Base-by-base conservation (phyloP, 2,797 vertebrate species). In the Psittacula derbiana region DNA sequence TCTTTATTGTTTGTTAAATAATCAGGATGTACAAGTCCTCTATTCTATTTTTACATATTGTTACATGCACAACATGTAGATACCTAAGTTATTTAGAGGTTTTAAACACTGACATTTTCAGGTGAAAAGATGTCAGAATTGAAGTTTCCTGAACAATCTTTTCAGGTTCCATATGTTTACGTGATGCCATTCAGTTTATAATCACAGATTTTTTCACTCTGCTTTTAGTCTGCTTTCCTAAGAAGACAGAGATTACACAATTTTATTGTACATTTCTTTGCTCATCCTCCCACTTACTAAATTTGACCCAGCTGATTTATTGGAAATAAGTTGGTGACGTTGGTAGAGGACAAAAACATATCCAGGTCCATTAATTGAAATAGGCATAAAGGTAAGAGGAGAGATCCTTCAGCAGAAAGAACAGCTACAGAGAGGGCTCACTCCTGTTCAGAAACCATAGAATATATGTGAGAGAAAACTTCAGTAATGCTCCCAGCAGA, bases 61-160 rank as follows among this genome's bases (percentile, higher is more conserved):
- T 40, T 80, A 41, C 10, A 13, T 6, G 11, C 6, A n/a, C 2
- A 0, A 41, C 16, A 46, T 38, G 4, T 30, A 72, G 6, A 7
- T 33, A 47, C 3, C 3, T 3, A 18, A 25, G 18, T 14, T 47
- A 73, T 46, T 65, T n/a, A 62, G 7, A 27, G 8, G 0, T 30
- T 88, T 78, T 73, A 80, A 75, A 47, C 8, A n/a, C 16, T 67
- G n/a, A 33, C 11, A 40, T 85, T 33, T 47, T 82, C 60, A 53
- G 12, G 23, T 58, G 28, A 36, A 18, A 62, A 79, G 3, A 19
- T 92, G 24, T 12, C 16, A 46, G 23, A 88, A 55, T 19, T 66
- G n/a, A 65, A 40, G 10, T 10, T 87, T 67, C 23, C 24, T 44
- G 8, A 73, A 43, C 6, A 76, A 11, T 49, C 4, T 52, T 88